A percentile compares a stretch with the other conserved stretches of the same genome.
These are phyloP conservation scores for Odocoileus virginianus DNA, from an alignment of 2,113 vertebrate species.

Conservation along the genomic window DNA sequence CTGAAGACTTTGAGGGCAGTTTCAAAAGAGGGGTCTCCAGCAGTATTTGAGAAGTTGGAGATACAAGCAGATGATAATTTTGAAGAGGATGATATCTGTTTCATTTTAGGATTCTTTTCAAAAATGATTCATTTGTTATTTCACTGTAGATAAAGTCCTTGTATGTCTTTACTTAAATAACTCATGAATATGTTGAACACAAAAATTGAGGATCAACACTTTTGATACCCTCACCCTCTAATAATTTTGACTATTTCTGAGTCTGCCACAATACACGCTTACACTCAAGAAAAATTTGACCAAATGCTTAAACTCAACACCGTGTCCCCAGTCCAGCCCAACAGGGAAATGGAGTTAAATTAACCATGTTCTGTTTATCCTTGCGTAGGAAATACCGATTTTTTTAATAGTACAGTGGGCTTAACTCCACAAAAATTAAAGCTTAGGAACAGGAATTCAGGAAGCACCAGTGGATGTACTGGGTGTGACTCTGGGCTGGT, in stretches of 20 bases:
- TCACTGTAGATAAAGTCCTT: background rate
- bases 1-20: background rate
- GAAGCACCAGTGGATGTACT: background rate
- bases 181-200: background rate
- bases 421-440: background rate
- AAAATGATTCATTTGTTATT: background rate
- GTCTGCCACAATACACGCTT: background rate
- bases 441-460: background rate
- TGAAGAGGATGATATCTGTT: background rate
- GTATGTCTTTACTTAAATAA: background rate
- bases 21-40: background rate
- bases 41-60: background rate
- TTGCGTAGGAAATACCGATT: background rate
- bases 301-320: background rate
- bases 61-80: background rate
- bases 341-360: background rate
- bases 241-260: background rate
- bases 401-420: background rate
- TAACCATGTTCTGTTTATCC: background rate
- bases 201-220: background rate
- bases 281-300: background rate
- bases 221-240: background rate
- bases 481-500: background rate
- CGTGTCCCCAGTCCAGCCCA: background rate
- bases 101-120: background rate